Evolutionary conservation across 2,797 vertebrate species (phyloP).

Genomic region (Lagodon rhomboides): DNA sequence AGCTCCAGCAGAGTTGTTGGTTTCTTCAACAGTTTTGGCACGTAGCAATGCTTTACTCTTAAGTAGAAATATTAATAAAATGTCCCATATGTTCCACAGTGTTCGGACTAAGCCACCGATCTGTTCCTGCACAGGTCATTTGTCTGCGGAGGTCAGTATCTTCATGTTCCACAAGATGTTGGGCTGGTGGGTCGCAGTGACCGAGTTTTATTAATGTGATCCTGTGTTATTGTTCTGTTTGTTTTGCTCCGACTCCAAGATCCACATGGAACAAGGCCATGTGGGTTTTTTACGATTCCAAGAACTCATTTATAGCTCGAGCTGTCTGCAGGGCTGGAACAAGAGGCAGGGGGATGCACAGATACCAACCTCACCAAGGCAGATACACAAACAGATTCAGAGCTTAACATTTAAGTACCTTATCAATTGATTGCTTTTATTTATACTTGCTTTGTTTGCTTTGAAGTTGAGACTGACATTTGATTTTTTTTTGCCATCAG

Average conservation of each 20-base stretch:
- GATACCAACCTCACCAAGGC: conserved; percentile 18
- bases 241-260: conserved; percentile 71
- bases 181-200: conserved; percentile 36
- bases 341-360: conserved; percentile 29
- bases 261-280: conserved; percentile 56
- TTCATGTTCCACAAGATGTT: neutral
- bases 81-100: neutral
- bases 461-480: neutral
- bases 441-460: neutral
- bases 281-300: conserved; percentile 60
- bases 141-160: conserved; percentile 15
- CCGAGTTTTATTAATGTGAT: conserved; percentile 58
- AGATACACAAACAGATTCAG: neutral
- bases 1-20: conserved; percentile 44
- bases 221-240: conserved; percentile 71
- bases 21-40: conserved; percentile 50
- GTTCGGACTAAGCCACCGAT: neutral
- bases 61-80: conserved; percentile 27
- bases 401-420: neutral
- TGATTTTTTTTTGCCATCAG: neutral
- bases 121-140: conserved; percentile 1
- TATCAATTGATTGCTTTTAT: neutral
- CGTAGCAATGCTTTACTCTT: conserved; percentile 3
- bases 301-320: conserved; percentile 67
- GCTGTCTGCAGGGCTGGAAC: conserved; percentile 59